Percentiles rank a stretch among this genome's conserved stretches.
Conservation (phyloP, 2,888 invertebrate genomes). For the Chaitophorus viminalis region DNA sequence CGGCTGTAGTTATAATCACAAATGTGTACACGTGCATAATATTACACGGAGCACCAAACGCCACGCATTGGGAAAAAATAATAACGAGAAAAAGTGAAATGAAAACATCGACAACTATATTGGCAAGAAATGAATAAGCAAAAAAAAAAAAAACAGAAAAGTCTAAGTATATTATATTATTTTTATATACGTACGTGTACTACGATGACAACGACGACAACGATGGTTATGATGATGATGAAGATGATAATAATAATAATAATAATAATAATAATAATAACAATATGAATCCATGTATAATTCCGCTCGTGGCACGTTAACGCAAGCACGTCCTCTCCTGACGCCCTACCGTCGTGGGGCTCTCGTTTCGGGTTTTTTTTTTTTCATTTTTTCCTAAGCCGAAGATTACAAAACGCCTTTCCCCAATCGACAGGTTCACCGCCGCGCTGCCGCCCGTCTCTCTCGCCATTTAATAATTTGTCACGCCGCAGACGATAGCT, state of each 20-base stretch:
- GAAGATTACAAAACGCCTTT: conserved; percentile 42
- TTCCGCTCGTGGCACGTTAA: neutral
- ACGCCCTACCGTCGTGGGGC: neutral
- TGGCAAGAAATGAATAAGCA: neutral
- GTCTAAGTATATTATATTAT: neutral
- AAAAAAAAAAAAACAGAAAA: neutral
- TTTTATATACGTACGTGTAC: neutral
- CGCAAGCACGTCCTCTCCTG: neutral
- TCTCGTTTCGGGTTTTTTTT: neutral
- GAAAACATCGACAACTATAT: neutral
- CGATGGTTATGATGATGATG: no score
- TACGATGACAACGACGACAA: neutral
- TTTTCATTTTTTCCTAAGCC: neutral
- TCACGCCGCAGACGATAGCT: conserved; percentile 14
- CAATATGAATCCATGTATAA: neutral
- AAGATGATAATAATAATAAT: neutral
- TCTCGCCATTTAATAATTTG: conserved; percentile 43
- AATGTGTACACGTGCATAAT: neutral
- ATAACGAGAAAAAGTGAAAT: conserved; percentile 11
- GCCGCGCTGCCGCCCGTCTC: neutral
- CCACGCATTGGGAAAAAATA: no score
- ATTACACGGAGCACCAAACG: no score
- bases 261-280: neutral
- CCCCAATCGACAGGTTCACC: conserved; percentile 31
- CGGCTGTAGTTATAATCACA: neutral